Base-by-base conservation (phyloP, 2,113 vertebrate species). In the Oxygymnocypris stewartii region DNA sequence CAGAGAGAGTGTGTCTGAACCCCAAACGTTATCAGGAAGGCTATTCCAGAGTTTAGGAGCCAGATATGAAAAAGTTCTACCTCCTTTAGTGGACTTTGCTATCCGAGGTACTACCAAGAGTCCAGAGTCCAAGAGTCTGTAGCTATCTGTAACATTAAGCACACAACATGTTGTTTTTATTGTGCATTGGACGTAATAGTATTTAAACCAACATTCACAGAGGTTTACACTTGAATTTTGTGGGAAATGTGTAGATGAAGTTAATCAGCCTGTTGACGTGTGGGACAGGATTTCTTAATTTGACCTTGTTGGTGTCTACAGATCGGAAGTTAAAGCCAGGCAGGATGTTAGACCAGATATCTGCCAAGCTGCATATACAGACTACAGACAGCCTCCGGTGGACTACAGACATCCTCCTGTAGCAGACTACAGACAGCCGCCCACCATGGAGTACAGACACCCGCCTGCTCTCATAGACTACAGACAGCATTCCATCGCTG, bases 271-370 rank as follows among this genome's bases (percentile, higher is more conserved):
- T 61, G 47, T 54, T 63, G 59, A 75, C 11, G 20, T 75, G 47
- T 8, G 4, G 14, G 49, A 84, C 59, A 79, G 42, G 35, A 73
- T 82, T 37, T 47, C 31, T 82, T 90, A 28, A 88, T 82, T 85
- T 54, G 82, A 84, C 73, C 86, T 82, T 84, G 71, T 86, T 88
- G 91, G 89, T 91, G 94, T 94, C 91, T 96, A 95, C 90, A 99
- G 98, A 91, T 99, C 98, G 85, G 98, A 99, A 96, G 98, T 99
- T 12, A 99, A 99, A 95, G 98, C 98, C 82, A 96, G 98, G 87
- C 98, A 99, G 93, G 98, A 99, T 59, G 98, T 99, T 91, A 99
- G 99, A 91, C 98, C 98, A 14, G 98, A 99, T 85, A 98, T 98
- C 92, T 96, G 97, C 89, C 98, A 99, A 84, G 96, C 97, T 90